Evolutionary conservation across 1,140 invertebrate species (phyloP).

Genomic region (Diorhabda sublineata): DNA sequence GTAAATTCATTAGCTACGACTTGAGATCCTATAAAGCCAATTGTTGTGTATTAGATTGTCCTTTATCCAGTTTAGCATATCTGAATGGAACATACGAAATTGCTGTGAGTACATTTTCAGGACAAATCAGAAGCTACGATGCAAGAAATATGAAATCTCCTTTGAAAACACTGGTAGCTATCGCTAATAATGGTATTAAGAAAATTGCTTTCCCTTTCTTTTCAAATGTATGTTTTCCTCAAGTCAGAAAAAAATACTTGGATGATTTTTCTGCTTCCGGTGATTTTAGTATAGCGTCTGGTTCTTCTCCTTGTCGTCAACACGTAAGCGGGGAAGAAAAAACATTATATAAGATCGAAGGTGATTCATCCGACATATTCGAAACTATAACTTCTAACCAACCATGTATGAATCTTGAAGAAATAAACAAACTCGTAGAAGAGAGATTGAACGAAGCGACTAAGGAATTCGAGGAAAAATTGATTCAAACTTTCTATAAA

Average conservation of each 20-base stretch:
- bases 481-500: constrained; percentile 28
- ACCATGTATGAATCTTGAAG: constrained; percentile 15
- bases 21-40: constrained; percentile 23
- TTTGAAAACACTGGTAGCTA: constrained; percentile 22
- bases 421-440: constrained; percentile 22
- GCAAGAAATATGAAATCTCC: constrained; percentile 27
- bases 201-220: constrained; percentile 15
- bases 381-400: background rate
- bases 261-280: constrained; percentile 25
- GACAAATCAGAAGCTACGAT: constrained; percentile 35
- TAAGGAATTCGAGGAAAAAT: constrained; percentile 27
- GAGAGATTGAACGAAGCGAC: constrained; percentile 24
- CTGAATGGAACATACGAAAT: constrained; percentile 29
- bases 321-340: background rate
- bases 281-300: constrained; percentile 22
- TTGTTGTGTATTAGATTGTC: constrained; percentile 23
- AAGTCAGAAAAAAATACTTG: background rate
- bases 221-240: constrained; percentile 3
- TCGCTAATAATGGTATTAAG: constrained; percentile 21
- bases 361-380: background rate
- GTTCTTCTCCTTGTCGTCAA: background rate
- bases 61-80: constrained; percentile 31
- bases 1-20: constrained; percentile 31
- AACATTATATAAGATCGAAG: background rate
- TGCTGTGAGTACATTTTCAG: constrained; percentile 28